Conservation (phyloP, 2,113 vertebrate species). For the Numida meleagris region DNA sequence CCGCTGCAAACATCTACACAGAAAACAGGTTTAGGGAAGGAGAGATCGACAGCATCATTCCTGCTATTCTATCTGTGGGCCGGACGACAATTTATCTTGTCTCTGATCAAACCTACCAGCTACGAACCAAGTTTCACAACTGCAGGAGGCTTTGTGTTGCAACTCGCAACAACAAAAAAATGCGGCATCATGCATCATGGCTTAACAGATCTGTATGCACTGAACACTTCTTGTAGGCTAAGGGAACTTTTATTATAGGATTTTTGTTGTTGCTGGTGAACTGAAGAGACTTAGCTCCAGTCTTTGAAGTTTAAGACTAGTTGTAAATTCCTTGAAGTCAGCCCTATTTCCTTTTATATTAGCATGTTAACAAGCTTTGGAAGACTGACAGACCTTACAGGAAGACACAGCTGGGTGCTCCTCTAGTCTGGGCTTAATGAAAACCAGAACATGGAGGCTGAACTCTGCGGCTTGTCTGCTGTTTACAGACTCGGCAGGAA, state of each 20-base stretch:
- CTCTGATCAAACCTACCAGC: conserved; percentile 48
- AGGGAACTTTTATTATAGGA: conserved; percentile 39
- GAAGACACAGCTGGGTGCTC: conserved; percentile 83
- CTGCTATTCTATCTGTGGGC: conserved; percentile 45
- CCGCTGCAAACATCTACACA: background rate
- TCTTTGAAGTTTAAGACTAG: conserved; percentile 86
- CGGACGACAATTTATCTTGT: conserved; percentile 52
- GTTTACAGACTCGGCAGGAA: conserved; percentile 79
- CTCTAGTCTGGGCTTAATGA: conserved; percentile 79
- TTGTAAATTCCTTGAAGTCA: conserved; percentile 86
- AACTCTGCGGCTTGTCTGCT: conserved; percentile 63
- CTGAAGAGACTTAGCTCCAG: conserved; percentile 48
- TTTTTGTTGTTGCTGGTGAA: conserved; percentile 43
- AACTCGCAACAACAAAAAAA: conserved; percentile 26
- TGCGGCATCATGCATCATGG: background rate
- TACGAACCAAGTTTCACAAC: conserved; percentile 54
- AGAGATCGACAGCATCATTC: background rate
- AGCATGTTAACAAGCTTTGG: conserved; percentile 86
- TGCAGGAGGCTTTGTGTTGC: conserved; percentile 18
- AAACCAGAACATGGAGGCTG: conserved; percentile 72
- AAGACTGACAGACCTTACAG: conserved; percentile 80
- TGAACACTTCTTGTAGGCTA: background rate
- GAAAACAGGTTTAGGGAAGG: conserved; percentile 55
- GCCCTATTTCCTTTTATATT: conserved; percentile 83
- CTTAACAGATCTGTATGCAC: background rate